These are phyloP conservation scores for Dufourea novaeangliae DNA, from an alignment of 1,140 invertebrate genomes.

Conservation along the genomic window DNA sequence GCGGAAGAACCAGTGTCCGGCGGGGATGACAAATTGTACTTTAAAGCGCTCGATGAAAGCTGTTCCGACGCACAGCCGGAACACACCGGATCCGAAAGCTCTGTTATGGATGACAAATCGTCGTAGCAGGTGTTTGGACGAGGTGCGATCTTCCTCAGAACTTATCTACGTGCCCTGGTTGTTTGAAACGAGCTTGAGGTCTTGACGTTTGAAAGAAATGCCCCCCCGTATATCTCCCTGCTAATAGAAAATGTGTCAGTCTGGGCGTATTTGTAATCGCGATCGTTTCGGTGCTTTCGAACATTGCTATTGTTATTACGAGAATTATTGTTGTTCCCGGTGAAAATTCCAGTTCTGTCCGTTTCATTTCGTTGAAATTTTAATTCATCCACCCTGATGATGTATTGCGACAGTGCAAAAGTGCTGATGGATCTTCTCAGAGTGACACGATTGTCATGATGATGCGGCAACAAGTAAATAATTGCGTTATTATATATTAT, in stretches of 20 bases:
- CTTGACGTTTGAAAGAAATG: constrained; percentile 53
- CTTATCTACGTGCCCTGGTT: constrained; percentile 56
- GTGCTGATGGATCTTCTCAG: too few relatives aligned
- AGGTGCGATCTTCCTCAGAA: constrained; percentile 62
- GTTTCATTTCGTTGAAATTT: too few relatives aligned
- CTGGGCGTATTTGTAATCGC: neutral
- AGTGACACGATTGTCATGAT: too few relatives aligned
- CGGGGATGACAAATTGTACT: constrained; percentile 67
- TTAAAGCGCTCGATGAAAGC: constrained; percentile 67
- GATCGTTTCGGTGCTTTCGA: too few relatives aligned
- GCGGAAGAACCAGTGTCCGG: constrained; percentile 58
- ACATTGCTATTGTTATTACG: too few relatives aligned
- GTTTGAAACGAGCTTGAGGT: constrained; percentile 48
- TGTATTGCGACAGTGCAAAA: too few relatives aligned
- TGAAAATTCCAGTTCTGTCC: too few relatives aligned
- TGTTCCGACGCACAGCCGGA: constrained; percentile 61
- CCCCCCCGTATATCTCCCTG: neutral
- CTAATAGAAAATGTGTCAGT: constrained; percentile 5
- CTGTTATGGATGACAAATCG: constrained; percentile 70
- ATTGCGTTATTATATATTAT: too few relatives aligned
- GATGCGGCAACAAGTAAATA: too few relatives aligned
- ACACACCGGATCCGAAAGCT: constrained; percentile 62
- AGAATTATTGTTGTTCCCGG: too few relatives aligned
- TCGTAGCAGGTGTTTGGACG: constrained; percentile 65
- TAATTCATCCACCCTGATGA: too few relatives aligned